Conservation (phyloP, 2,113 vertebrate species). For the Heterotilapia buettikoferi region DNA sequence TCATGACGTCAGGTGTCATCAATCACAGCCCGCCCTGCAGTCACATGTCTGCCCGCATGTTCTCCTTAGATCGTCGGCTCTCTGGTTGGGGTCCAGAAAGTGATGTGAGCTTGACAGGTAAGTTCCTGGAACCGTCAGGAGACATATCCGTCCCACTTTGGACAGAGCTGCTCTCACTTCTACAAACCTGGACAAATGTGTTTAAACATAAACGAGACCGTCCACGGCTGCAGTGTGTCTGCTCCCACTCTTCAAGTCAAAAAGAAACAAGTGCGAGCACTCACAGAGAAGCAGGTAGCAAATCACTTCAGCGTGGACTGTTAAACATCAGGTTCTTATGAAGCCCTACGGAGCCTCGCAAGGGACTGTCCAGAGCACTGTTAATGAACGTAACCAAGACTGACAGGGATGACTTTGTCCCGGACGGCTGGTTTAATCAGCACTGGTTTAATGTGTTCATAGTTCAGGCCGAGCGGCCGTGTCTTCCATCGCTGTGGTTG, state of each 20-base stretch:
- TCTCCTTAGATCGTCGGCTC: background rate
- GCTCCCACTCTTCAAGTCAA: background rate
- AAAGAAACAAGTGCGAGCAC: background rate
- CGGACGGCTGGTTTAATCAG: background rate
- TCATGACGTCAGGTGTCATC: background rate
- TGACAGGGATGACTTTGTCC: background rate
- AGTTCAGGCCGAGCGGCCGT: background rate
- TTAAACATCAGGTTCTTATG: fast-evolving
- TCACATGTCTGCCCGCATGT: background rate
- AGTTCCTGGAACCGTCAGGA: too few relatives aligned
- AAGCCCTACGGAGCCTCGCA: background rate
- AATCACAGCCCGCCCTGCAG: background rate
- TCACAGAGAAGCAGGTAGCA: background rate
- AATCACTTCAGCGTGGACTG: background rate
- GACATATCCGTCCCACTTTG: background rate
- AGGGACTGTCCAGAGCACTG: background rate
- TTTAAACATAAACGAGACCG: background rate
- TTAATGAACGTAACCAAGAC: background rate
- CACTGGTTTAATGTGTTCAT: background rate
- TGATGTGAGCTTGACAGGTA: background rate
- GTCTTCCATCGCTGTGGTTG: background rate
- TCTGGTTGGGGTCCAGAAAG: background rate
- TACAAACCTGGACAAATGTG: background rate
- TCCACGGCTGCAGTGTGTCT: background rate
- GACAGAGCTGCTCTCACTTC: background rate